Conservation (phyloP, 2,113 vertebrate genomes). For the Pteruthius melanotis region DNA sequence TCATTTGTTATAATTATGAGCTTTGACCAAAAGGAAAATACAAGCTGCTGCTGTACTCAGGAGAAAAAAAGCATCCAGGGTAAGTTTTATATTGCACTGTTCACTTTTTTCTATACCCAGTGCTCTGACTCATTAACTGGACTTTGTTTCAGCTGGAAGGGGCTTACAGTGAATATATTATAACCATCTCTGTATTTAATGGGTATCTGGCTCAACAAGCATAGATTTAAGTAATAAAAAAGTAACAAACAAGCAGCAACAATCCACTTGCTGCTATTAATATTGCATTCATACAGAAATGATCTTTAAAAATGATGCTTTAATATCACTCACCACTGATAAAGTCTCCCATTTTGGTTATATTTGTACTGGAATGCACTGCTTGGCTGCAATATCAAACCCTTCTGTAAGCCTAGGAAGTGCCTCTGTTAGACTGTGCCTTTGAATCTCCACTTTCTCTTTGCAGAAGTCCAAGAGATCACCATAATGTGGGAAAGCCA, state of each 20-base stretch:
- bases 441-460: neutral
- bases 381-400: neutral
- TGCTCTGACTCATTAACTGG: neutral
- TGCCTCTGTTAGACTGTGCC: neutral
- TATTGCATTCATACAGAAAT: neutral
- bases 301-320: neutral
- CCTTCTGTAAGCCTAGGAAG: neutral
- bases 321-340: neutral
- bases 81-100: neutral
- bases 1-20: neutral
- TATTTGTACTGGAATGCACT: neutral
- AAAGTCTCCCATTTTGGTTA: neutral
- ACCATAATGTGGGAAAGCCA: neutral
- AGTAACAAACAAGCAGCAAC: neutral
- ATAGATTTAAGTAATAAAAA: neutral
- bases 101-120: neutral
- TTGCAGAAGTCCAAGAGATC: neutral
- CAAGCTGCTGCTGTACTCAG: neutral
- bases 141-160: neutral
- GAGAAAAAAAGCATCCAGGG: neutral
- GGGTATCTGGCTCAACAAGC: neutral
- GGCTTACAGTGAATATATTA: accelerated
- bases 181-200: neutral
- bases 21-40: neutral
- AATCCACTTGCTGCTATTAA: neutral